Evolutionary conservation across 2,888 invertebrate genomes (phyloP), one percentile per base, ranked within the genome.

Genomic region (Arctia plantaginis): DNA sequence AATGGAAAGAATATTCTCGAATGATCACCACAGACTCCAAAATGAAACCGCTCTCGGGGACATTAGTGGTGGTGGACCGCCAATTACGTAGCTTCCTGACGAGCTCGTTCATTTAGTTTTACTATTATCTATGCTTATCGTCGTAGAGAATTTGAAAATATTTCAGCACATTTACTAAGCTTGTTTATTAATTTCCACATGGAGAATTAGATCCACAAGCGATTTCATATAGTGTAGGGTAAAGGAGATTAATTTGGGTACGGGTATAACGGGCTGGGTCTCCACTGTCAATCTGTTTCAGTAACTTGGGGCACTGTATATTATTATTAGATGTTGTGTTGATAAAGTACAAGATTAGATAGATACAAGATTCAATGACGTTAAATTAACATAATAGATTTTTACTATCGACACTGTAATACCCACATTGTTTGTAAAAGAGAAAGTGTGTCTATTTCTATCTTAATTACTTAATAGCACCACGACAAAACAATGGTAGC

Each of bases 391-490:
- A 18, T 62, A 30, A 62, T 30, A 62, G 30, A 30, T 30, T 15
- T 18, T 62, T 30, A 62, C 18, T 30, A 30, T 62, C 30, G 18
- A 59, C 23, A 65, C 7, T 20, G 68, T 35, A 23, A 30, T 59
- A 20, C 64, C n/a, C 18, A 64, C 44, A 71, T 47, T 47, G 39
- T 35, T 66, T 35, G 47, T 72, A 66, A 67, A 51, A 47, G 62
- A 72, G 81, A 81, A 83, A 81, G 76, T 81, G 33, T 64, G 68
- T 71, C 64, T 72, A 70, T 62, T 62, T 30, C 66, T 64, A 59
- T 44, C 59, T 73, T 39, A 69, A 81, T 73, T 76, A 83, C 71
- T 83, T 76, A 78, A 83, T 79, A 74, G 79, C 44, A 75, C 27
- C 71, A 68, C 39, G 71, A 72, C 35, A 66, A 75, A 76, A 81